phyloP scores from a whole-genome alignment of 2,888 invertebrate species.

The Scaptomyza caliginosa region DNA sequence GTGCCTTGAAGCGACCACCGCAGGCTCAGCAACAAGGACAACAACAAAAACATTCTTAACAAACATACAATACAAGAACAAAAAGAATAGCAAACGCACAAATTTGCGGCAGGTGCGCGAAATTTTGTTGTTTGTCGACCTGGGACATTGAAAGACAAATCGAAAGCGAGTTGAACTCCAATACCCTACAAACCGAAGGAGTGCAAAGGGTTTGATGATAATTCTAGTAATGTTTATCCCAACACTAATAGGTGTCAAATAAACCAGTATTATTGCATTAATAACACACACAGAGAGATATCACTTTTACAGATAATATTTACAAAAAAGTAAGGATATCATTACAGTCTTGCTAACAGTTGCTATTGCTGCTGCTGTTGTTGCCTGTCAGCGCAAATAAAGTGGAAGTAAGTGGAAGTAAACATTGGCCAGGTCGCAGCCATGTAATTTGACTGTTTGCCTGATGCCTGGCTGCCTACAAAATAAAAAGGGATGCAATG shows the following conservation, averaged over 20 bases:
- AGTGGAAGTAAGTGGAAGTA: conserved; percentile 63
- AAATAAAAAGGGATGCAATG: conserved; percentile 37
- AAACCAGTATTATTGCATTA: not conserved
- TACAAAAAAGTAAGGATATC: conserved; percentile 13
- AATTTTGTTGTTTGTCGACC: conserved; percentile 49
- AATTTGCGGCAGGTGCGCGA: conserved; percentile 70
- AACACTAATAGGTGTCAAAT: no score
- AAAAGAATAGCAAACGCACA: conserved; percentile 14
- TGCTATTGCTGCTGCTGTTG: not conserved
- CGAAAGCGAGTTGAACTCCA: conserved; percentile 39
- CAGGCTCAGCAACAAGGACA: conserved; percentile 17
- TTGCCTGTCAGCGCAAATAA: conserved; percentile 59
- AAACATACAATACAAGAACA: not conserved
- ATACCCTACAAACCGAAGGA: conserved; percentile 27
- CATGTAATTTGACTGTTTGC: conserved; percentile 70
- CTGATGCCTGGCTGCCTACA: conserved; percentile 21
- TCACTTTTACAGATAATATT: not conserved
- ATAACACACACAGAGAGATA: not conserved
- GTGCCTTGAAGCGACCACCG: conserved; percentile 35
- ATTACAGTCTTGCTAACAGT: not conserved
- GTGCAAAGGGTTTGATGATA: not conserved
- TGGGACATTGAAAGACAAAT: conserved; percentile 51
- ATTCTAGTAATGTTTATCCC: no score
- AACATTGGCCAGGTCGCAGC: conserved; percentile 58
- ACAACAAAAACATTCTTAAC: conserved; percentile 1